phyloP scores from a whole-genome alignment of 2,888 invertebrate species.

The Prosopocoilus inquinatus region DNA sequence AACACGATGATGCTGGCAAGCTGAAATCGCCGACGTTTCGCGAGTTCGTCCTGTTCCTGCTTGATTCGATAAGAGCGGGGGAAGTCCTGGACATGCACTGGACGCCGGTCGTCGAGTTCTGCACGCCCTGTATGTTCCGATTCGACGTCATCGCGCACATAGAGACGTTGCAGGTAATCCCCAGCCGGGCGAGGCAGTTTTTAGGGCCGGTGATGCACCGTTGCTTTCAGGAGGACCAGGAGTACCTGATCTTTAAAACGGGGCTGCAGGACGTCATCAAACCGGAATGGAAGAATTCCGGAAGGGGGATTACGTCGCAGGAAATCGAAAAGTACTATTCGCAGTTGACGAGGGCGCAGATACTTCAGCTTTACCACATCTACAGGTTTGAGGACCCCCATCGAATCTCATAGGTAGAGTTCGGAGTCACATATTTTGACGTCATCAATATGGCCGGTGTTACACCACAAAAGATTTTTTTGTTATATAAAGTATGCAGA shows the following conservation, averaged over 20 bases:
- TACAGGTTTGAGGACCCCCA: conserved; percentile 59
- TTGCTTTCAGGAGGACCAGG: conserved; percentile 69
- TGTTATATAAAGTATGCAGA: too few species aligned
- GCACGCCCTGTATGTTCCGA: conserved; percentile 81
- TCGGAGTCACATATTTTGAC: too few species aligned
- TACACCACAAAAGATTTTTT: too few species aligned
- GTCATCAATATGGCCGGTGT: too few species aligned
- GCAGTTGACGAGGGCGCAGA: conserved; percentile 70
- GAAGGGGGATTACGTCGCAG: conserved; percentile 70
- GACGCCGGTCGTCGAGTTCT: conserved; percentile 81
- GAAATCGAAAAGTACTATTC: conserved; percentile 74
- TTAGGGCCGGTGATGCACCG: not conserved
- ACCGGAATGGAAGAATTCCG: conserved; percentile 81
- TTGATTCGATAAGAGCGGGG: conserved; percentile 66
- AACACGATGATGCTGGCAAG: conserved; percentile 19
- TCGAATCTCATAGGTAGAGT: too few species aligned
- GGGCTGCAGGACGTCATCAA: conserved; percentile 72
- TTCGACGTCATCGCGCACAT: conserved; percentile 81
- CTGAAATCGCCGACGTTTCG: conserved; percentile 71
- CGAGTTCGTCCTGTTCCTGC: conserved; percentile 76
- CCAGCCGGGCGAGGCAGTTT: not conserved
- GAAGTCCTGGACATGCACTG: conserved; percentile 80
- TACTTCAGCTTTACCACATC: conserved; percentile 74
- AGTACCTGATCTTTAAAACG: conserved; percentile 75
- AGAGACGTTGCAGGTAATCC: conserved; percentile 70